These are phyloP conservation scores for Aleiodes alternator DNA, from an alignment of 2,888 invertebrate species.

Conservation along the genomic window DNA sequence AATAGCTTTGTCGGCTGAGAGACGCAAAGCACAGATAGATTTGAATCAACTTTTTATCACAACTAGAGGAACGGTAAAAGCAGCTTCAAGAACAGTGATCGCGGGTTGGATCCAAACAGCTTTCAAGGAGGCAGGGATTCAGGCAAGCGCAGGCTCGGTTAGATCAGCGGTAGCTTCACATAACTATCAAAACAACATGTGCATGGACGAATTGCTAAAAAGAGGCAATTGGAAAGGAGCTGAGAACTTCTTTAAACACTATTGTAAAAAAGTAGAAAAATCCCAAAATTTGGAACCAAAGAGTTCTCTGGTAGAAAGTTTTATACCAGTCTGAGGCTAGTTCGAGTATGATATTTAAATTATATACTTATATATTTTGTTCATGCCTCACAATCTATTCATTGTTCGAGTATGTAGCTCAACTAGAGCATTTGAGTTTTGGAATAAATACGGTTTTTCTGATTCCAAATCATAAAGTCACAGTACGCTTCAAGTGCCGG, in stretches of 20 bases:
- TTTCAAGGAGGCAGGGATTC: slow-evolving; percentile 6
- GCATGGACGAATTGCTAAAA: slow-evolving; percentile 16
- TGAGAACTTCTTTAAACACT: slow-evolving; percentile 32
- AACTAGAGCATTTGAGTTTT: too few relatives aligned
- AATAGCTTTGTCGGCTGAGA: background rate
- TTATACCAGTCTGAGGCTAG: background rate
- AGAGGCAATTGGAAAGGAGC: slow-evolving; percentile 33
- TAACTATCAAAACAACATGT: slow-evolving; percentile 23
- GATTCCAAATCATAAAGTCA: slow-evolving; percentile 4
- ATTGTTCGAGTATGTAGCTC: too few relatives aligned
- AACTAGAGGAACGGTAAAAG: slow-evolving; percentile 31
- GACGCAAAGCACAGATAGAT: slow-evolving; percentile 5
- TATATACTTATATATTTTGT: too few relatives aligned
- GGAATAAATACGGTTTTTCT: background rate
- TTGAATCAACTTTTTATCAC: slow-evolving; percentile 27
- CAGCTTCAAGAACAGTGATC: slow-evolving; percentile 39
- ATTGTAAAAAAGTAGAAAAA: slow-evolving; percentile 25
- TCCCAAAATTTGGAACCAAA: background rate
- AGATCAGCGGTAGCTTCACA: slow-evolving; percentile 40
- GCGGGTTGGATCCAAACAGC: slow-evolving; percentile 35
- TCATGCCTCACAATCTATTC: too few relatives aligned
- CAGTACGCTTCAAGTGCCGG: slow-evolving; percentile 27
- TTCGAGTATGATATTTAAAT: too few relatives aligned
- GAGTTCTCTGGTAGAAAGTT: background rate
- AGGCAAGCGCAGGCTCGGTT: slow-evolving; percentile 21